Base-by-base conservation (phyloP, 2,888 invertebrate genomes). In the Acleris sparsana region DNA sequence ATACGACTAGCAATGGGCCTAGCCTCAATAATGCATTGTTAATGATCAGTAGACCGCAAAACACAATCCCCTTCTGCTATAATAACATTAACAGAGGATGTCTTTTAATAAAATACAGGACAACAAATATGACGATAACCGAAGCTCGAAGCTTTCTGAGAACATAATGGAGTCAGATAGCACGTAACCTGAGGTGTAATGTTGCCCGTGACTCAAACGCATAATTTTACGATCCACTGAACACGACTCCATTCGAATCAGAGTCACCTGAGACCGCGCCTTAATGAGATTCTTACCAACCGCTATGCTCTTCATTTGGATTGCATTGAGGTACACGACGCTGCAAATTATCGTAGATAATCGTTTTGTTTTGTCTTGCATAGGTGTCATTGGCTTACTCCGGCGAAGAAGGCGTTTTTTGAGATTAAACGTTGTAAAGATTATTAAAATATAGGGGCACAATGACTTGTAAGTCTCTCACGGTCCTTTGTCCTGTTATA, bases 401-500 rank as follows among this genome's bases (percentile, higher is more conserved):
- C 4, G 13, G 11, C 33, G 11, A 39, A 33, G 49, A 18, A 29
- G n/a, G n/a, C n/a, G 57, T 52, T 48, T 52, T n/a, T 16, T 17
- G 51, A 56, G 39, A 9, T 33, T 7, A 33, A 33, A 33, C 33
- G 33, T 33, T 9, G 33, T 33, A 33, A 33, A 53, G 44, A 29
- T 63, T 39, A 39, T 29, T 71, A 69, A 70, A 77, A 72, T 75
- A 73, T 72, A 73, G 71, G 72, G 72, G 73, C 75, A 82, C 82
- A 85, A 84, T 82, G 81, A 79, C 75, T 74, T 70, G 76, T 76
- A 76, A 72, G 72, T 75, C 77, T 90, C 90, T 80, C 90, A 89
- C 89, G 89, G 75, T 85, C 82, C 80, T 83, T 83, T 84, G 82
- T 83, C 82, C 80, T 80, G 76, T 81, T 82, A 82, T 86, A 84